Evolutionary conservation across 2,113 vertebrate species (phyloP), one percentile per base, ranked within the genome.

Genomic region (Glaucidium brasilianum): DNA sequence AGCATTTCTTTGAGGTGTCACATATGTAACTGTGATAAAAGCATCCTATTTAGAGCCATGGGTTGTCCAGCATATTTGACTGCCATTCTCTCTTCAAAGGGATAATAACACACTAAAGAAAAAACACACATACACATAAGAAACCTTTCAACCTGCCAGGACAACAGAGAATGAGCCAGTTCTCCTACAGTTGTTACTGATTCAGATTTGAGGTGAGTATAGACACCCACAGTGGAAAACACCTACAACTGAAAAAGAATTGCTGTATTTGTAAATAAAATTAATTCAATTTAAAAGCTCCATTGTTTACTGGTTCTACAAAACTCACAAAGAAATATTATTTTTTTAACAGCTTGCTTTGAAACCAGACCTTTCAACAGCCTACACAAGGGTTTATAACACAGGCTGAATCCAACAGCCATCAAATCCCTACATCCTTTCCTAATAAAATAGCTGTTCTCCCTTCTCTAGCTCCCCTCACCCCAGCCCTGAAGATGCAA

Each of bases 261-360:
- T 83, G 50, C 62, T 86, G 21, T 90, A 92, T 82, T 90, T 95
- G 50, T 76, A 96, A 96, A 97, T 92, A 93, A 94, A 90, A 97
- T 92, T 94, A 22, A 91, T 89, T 91, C 52, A 11, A 64, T 88
- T 96, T 96, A 90, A 90, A 67, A 93, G 60, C 64, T 95, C 91
- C 17, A 22, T 94, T 96, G 91, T 84, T 83, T 96, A 83, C 49
- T 69, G 72, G 39, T 92, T 94, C 92, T 73, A 82, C 59, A 83
- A 94, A 92, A 96, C 85, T 78, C 94, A 95, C 91, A 94, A 96
- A 89, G 45, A 69, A 81, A 96, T n/a, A n/a, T n/a, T n/a, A n/a
- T n/a, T 87, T 83, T 90, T 97, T 96, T 53, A 96, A 94, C 80
- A 91, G 39, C 64, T 96, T 95, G 73, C 93, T 97, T 94, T 96